Evolutionary conservation across 2,113 vertebrate species (phyloP).

Genomic region (Mirounga angustirostris): DNA sequence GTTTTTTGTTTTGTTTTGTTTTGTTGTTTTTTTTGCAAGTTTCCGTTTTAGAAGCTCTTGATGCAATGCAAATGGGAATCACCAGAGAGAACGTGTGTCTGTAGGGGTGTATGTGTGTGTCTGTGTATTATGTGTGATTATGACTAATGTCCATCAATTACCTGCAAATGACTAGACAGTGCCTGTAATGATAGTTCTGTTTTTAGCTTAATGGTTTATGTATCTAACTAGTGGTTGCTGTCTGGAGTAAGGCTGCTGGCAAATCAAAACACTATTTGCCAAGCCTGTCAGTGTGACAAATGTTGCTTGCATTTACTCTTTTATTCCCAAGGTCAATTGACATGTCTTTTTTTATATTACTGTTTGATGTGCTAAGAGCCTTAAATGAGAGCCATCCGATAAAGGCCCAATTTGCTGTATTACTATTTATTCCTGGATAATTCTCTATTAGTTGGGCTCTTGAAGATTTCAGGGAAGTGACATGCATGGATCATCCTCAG

Average conservation of each 20-base stretch:
- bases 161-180: constrained; percentile 82
- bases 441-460: constrained; percentile 61
- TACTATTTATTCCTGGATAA: constrained; percentile 74
- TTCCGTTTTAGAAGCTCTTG: constrained; percentile 58
- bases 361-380: constrained; percentile 78
- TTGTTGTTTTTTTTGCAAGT: neutral
- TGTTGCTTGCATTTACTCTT: constrained; percentile 77
- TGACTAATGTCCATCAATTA: constrained; percentile 83
- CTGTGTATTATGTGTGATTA: constrained; percentile 74
- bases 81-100: constrained; percentile 47
- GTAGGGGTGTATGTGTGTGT: constrained; percentile 53
- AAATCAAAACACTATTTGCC: constrained; percentile 80
- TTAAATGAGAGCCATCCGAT: constrained; percentile 78
- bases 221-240: constrained; percentile 79
- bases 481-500: neutral
- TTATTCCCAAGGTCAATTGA: constrained; percentile 82
- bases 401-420: constrained; percentile 73
- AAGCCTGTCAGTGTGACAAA: constrained; percentile 77
- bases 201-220: constrained; percentile 83
- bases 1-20: no score
- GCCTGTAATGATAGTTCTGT: constrained; percentile 79
- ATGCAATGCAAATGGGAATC: constrained; percentile 58
- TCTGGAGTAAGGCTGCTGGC: constrained; percentile 71
- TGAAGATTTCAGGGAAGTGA: constrained; percentile 44
- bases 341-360: constrained; percentile 71